Conservation (phyloP, 2,888 invertebrate species). For the Sesia bembeciformis region DNA sequence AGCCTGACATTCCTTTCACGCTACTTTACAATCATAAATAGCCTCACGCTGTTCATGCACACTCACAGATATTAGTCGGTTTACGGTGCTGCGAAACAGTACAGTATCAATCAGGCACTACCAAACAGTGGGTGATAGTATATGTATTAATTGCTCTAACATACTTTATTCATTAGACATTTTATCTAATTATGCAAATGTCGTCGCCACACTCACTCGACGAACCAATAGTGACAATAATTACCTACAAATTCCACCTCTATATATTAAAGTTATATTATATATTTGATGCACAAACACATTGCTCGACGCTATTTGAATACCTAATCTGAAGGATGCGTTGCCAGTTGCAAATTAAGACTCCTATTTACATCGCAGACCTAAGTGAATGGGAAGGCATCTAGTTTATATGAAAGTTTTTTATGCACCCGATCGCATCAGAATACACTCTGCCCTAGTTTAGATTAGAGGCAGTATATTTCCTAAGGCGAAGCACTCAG, state of each 20-base stretch:
- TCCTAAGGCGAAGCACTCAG: conserved; percentile 41
- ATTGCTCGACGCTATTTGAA: not conserved
- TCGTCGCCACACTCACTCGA: not conserved
- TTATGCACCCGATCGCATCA: conserved; percentile 35
- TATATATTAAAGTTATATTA: not conserved
- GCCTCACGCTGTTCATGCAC: not conserved
- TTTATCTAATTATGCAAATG: not conserved
- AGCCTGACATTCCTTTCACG: not conserved
- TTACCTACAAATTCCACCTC: not conserved
- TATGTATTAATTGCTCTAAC: not conserved
- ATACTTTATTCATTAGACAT: not conserved
- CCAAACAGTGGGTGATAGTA: not conserved
- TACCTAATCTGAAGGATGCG: conserved; percentile 4
- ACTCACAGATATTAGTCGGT: not conserved
- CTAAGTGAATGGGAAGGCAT: conserved; percentile 28
- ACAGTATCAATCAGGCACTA: not conserved
- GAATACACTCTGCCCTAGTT: conserved; percentile 36
- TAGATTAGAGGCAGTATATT: conserved; percentile 36
- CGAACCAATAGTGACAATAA: not conserved
- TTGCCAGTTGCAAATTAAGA: not conserved
- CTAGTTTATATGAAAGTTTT: conserved; percentile 12
- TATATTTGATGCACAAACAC: too few relatives aligned
- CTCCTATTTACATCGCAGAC: conserved; percentile 38
- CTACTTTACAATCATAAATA: not conserved
- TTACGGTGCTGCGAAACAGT: not conserved